phyloP scores from a whole-genome alignment of 1,140 invertebrate species.

The Rhizoglyphus robini region DNA sequence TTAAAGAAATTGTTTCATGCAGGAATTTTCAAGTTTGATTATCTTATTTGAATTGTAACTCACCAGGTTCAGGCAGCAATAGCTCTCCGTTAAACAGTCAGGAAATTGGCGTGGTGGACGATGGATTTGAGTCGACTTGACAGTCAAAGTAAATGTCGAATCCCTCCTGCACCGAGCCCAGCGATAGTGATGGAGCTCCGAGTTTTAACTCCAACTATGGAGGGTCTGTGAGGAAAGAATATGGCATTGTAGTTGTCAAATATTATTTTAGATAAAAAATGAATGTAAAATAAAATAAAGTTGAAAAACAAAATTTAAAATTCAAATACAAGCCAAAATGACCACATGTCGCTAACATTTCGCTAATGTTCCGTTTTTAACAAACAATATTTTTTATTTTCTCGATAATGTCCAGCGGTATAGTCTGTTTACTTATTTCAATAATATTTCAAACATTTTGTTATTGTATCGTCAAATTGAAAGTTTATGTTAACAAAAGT shows the following conservation, averaged over 20 bases:
- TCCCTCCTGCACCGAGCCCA: constrained; percentile 42
- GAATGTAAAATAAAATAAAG: too few relatives aligned
- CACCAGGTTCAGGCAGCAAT: constrained; percentile 4
- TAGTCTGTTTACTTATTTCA: too few relatives aligned
- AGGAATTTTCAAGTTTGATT: background rate
- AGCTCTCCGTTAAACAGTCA: constrained; percentile 20
- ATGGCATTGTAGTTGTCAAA: background rate
- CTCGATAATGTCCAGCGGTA: too few relatives aligned
- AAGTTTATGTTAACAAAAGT: too few relatives aligned
- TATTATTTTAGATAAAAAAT: background rate
- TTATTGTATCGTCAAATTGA: too few relatives aligned
- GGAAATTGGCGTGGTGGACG: constrained; percentile 16
- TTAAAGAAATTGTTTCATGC: too few relatives aligned
- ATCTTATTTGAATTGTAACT: background rate
- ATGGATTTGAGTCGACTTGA: constrained; percentile 27
- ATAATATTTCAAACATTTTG: too few relatives aligned
- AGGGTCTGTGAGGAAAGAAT: constrained; percentile 7
- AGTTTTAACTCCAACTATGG: constrained; percentile 18
- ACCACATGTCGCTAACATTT: too few relatives aligned
- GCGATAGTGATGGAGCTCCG: constrained; percentile 16
- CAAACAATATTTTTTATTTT: too few relatives aligned
- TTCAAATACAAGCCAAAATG: too few relatives aligned
- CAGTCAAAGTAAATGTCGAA: constrained; percentile 79
- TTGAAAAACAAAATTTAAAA: background rate
- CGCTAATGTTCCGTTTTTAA: too few relatives aligned